Conservation (phyloP, 2,797 vertebrate genomes). For the Meriones psammophilus region DNA sequence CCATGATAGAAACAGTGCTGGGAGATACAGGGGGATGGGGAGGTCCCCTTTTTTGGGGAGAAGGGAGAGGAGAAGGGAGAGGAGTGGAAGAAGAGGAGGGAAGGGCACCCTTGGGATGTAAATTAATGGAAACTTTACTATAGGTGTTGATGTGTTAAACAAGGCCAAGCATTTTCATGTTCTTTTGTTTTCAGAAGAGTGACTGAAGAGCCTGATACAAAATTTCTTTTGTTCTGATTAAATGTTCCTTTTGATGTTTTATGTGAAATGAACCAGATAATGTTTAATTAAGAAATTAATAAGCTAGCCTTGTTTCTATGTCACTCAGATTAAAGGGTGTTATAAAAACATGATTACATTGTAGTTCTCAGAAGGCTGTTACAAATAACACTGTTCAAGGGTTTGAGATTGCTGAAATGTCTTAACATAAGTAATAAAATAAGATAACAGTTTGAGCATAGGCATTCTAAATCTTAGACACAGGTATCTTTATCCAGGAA, state of each 20-base stretch:
- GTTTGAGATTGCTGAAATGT: not conserved
- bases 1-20: too few relatives aligned
- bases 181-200: not conserved
- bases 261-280: constrained; percentile 1
- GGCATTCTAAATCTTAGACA: constrained; percentile 26
- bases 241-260: constrained; percentile 21
- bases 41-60: too few relatives aligned
- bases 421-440: not conserved
- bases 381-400: not conserved
- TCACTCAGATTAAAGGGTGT: not conserved
- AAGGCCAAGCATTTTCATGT: not conserved
- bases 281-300: constrained; percentile 35
- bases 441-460: not conserved
- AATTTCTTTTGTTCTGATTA: constrained; percentile 26
- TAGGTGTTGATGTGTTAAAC: not conserved
- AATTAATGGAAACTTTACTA: not conserved
- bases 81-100: too few relatives aligned
- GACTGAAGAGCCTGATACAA: not conserved
- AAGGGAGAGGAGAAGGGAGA: too few relatives aligned
- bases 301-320: not conserved
- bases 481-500: not conserved
- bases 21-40: too few relatives aligned
- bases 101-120: too few relatives aligned
- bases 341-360: not conserved
- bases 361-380: not conserved